phyloP scores from a whole-genome alignment of 2,797 vertebrate species.

The Hephaestus fuliginosus region DNA sequence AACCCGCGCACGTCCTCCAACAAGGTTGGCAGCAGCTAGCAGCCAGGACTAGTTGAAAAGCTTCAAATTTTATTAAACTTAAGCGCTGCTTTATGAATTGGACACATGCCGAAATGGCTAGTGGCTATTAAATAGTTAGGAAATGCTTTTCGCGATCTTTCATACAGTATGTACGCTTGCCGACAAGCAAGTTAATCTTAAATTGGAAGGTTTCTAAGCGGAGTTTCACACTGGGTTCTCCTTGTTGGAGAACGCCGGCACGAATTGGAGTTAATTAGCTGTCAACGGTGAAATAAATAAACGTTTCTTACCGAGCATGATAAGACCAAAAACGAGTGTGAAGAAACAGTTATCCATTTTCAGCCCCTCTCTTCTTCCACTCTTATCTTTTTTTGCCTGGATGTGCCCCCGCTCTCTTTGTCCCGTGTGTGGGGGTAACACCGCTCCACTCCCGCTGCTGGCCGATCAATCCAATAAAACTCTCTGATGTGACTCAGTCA shows the following conservation, averaged over 20 bases:
- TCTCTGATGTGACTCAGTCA: constrained; percentile 37
- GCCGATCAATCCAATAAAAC: constrained; percentile 63
- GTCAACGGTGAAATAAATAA: constrained; percentile 35
- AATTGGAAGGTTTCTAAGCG: not conserved
- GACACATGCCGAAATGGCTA: constrained; percentile 2
- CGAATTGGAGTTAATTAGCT: constrained; percentile 61
- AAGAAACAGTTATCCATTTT: constrained; percentile 52
- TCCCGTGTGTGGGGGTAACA: constrained; percentile 55
- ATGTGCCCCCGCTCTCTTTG: constrained; percentile 53
- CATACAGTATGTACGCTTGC: rapidly evolving
- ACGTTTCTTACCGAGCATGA: constrained; percentile 70
- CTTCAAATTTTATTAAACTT: rapidly evolving
- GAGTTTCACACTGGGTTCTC: not conserved
- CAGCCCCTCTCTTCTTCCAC: constrained; percentile 8
- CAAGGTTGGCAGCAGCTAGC: not conserved
- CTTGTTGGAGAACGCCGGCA: not conserved
- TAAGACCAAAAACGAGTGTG: constrained; percentile 36
- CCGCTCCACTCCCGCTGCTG: constrained; percentile 61
- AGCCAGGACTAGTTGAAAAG: not conserved
- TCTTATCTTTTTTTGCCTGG: not conserved
- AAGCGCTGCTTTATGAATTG: rapidly evolving
- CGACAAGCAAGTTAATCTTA: rapidly evolving
- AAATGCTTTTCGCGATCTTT: too few species aligned
- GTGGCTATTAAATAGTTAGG: rapidly evolving
- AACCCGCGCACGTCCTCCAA: not conserved